phyloP scores from a whole-genome alignment of 2,888 invertebrate genomes.

The Drosophila melanocephala region DNA sequence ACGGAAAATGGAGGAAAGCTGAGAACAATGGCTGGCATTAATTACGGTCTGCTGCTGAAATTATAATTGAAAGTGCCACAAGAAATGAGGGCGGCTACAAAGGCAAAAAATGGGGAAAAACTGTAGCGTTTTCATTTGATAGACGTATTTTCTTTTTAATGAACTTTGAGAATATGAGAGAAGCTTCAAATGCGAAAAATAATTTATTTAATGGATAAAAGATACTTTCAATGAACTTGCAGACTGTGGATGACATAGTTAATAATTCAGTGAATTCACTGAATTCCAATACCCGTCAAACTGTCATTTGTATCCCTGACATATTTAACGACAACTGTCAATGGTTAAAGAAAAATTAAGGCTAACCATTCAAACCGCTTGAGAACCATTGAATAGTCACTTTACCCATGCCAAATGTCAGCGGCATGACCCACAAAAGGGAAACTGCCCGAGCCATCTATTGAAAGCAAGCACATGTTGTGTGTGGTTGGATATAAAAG shows the following conservation, averaged over 20 bases:
- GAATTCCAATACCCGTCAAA: background rate
- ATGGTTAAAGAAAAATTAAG: conserved; percentile 1
- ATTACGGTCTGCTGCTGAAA: background rate
- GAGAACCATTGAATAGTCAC: conserved; percentile 21
- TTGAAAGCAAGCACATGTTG: conserved; percentile 27
- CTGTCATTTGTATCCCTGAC: background rate
- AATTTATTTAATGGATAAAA: background rate
- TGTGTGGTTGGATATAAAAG: conserved; percentile 26
- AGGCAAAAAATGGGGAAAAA: background rate
- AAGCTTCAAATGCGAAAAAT: background rate
- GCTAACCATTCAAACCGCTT: conserved; percentile 11
- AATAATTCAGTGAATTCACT: background rate
- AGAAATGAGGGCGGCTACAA: background rate
- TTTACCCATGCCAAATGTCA: conserved; percentile 40
- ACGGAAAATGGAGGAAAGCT: background rate
- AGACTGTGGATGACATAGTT: background rate
- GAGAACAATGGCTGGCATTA: conserved; percentile 2
- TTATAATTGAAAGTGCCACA: background rate
- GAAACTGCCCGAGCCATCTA: background rate
- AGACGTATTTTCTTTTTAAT: too few species aligned
- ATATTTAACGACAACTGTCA: conserved; percentile 17
- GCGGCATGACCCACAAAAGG: conserved; percentile 16
- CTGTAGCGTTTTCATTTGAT: background rate
- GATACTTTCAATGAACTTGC: background rate
- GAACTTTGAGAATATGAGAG: background rate